phyloP scores from a whole-genome alignment of 1,140 invertebrate genomes.

The Antheraea mylitta region DNA sequence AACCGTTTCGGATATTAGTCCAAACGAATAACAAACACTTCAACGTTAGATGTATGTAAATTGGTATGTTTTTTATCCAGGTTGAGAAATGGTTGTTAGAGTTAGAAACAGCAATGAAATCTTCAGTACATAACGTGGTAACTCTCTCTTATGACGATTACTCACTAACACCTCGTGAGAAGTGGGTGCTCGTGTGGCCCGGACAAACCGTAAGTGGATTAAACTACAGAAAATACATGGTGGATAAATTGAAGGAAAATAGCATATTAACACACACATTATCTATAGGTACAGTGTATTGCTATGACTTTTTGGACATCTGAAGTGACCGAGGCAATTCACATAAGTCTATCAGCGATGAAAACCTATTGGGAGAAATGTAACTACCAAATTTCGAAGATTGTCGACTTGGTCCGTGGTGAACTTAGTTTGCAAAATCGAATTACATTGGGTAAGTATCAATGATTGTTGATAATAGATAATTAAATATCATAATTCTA shows the following conservation, averaged over 20 bases:
- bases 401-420: conserved; percentile 92
- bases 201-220: conserved; percentile 85
- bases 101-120: conserved; percentile 94
- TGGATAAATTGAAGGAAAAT: not conserved
- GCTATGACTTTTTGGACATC: conserved; percentile 94
- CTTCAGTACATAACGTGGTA: conserved; percentile 88
- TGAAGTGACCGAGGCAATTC: conserved; percentile 88
- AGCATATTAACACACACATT: not conserved
- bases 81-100: conserved; percentile 98
- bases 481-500: no score
- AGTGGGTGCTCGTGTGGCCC: conserved; percentile 94
- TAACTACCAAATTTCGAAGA: conserved; percentile 87
- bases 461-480: not conserved
- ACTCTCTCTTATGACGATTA: conserved; percentile 84
- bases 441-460: conserved; percentile 88
- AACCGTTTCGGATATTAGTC: no score
- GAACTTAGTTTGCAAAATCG: conserved; percentile 93
- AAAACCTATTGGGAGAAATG: conserved; percentile 80
- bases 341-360: conserved; percentile 77
- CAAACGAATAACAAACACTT: no score
- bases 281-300: conserved; percentile 86
- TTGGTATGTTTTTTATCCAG: conserved; percentile 17
- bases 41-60: not conserved
- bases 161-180: conserved; percentile 80
- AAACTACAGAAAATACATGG: no score